A percentile compares a stretch with the other conserved stretches of the same genome.
These are phyloP conservation scores for Dysmachus trigonus DNA, from an alignment of 2,888 invertebrate species.

Conservation along the genomic window DNA sequence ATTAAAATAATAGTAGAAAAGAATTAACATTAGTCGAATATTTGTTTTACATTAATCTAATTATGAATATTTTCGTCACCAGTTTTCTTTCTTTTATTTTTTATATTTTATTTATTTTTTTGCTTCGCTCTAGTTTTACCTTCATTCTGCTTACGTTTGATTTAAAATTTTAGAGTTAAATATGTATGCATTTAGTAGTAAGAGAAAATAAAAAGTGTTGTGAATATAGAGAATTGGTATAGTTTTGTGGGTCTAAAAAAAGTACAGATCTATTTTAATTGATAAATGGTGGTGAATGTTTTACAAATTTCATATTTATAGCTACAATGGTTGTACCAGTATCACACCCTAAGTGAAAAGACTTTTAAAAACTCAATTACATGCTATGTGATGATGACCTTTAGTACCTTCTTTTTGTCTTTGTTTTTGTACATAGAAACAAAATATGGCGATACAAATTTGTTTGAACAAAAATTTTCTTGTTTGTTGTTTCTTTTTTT, in stretches of 20 bases:
- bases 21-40: slow-evolving; percentile 35
- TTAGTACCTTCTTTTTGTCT: not conserved
- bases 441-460: slow-evolving; percentile 23
- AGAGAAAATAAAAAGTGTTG: slow-evolving; percentile 20
- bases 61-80: slow-evolving; percentile 34
- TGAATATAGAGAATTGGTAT: slow-evolving; percentile 5
- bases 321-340: slow-evolving; percentile 23
- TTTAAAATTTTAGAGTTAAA: not conserved
- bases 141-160: not conserved
- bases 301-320: slow-evolving; percentile 16
- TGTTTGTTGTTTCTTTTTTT: not conserved
- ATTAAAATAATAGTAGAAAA: slow-evolving; percentile 24
- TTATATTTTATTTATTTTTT: not conserved
- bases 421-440: not conserved
- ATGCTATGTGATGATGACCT: slow-evolving; percentile 15
- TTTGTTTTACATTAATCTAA: slow-evolving; percentile 32
- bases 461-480: not conserved
- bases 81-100: slow-evolving; percentile 10
- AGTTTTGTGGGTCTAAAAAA: slow-evolving; percentile 5
- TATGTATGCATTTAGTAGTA: slow-evolving; percentile 1
- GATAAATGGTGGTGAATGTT: slow-evolving; percentile 1
- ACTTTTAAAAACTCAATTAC: not conserved
- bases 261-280: slow-evolving; percentile 15
- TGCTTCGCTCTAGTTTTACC: not conserved
- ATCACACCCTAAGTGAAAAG: slow-evolving; percentile 11